Conservation (phyloP, 2,888 invertebrate genomes). For the Drosophila antonietae region DNA sequence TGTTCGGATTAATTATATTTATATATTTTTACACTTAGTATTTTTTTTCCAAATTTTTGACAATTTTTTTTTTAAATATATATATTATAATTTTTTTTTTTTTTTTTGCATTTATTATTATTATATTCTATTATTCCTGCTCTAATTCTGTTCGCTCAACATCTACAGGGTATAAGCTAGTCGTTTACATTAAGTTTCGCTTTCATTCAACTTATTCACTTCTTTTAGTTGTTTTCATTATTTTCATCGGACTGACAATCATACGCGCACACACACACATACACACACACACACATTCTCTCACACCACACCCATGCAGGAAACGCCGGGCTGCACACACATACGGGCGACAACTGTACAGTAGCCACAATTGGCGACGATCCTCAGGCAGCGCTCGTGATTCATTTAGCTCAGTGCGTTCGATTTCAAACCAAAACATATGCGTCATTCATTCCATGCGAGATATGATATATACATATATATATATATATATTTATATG, state of each 20-base stretch:
- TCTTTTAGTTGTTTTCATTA: slow-evolving; percentile 38
- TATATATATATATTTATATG: background rate
- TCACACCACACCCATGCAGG: slow-evolving; percentile 55
- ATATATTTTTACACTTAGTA: too few relatives aligned
- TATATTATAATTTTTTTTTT: too few relatives aligned
- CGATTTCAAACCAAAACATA: slow-evolving; percentile 67
- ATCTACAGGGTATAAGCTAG: background rate
- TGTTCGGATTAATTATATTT: too few relatives aligned
- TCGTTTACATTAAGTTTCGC: background rate
- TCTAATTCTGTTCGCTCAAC: background rate
- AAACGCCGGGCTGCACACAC: slow-evolving; percentile 42
- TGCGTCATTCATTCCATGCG: slow-evolving; percentile 59
- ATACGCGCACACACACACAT: slow-evolving; percentile 11
- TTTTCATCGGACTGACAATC: slow-evolving; percentile 37
- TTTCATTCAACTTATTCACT: slow-evolving; percentile 1
- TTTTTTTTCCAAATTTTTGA: too few relatives aligned
- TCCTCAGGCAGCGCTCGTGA: slow-evolving; percentile 40
- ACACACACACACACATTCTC: slow-evolving; percentile 29
- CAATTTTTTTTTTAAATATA: too few relatives aligned
- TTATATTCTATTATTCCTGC: too few relatives aligned
- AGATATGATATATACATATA: slow-evolving; percentile 17
- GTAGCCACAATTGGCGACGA: slow-evolving; percentile 24
- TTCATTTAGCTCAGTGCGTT: slow-evolving; percentile 47
- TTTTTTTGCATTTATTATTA: too few relatives aligned
- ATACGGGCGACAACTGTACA: slow-evolving; percentile 48